A percentile compares a stretch with the other conserved stretches of the same genome.
Conservation (phyloP, 2,888 invertebrate genomes). For the Nudaria mundana region DNA sequence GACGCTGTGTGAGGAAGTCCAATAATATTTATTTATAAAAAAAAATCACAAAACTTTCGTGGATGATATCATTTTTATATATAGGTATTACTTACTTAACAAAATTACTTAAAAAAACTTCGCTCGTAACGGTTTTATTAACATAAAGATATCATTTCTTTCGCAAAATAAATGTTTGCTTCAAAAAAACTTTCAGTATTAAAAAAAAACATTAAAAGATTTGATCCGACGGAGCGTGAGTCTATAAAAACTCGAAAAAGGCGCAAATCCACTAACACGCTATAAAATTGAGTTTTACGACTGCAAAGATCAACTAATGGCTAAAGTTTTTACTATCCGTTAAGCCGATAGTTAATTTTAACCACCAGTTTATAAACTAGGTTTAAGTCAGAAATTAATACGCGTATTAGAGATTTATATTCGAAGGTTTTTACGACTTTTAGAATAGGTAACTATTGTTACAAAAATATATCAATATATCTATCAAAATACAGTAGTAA, state of each 20-base stretch:
- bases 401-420: constrained; percentile 15
- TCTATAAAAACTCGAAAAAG: constrained; percentile 17
- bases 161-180: constrained; percentile 4
- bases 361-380: constrained; percentile 30
- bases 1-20: too few relatives aligned
- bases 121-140: background rate
- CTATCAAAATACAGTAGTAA: too few relatives aligned
- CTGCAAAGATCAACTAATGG: constrained; percentile 30
- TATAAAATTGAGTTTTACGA: constrained; percentile 28
- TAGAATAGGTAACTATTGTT: too few relatives aligned
- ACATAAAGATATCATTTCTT: background rate
- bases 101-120: background rate
- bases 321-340: constrained; percentile 20
- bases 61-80: too few relatives aligned
- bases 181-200: constrained; percentile 15
- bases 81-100: too few relatives aligned
- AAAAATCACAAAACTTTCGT: too few relatives aligned
- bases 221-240: constrained; percentile 16
- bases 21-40: too few relatives aligned
- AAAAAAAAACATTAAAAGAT: constrained; percentile 11
- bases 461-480: too few relatives aligned
- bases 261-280: constrained; percentile 23
- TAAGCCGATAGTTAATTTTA: constrained; percentile 33
- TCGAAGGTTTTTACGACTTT: constrained; percentile 15
- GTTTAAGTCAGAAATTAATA: constrained; percentile 28